phyloP scores from a whole-genome alignment of 92 coral and sea anemone genomes.

The Montipora capitata region DNA sequence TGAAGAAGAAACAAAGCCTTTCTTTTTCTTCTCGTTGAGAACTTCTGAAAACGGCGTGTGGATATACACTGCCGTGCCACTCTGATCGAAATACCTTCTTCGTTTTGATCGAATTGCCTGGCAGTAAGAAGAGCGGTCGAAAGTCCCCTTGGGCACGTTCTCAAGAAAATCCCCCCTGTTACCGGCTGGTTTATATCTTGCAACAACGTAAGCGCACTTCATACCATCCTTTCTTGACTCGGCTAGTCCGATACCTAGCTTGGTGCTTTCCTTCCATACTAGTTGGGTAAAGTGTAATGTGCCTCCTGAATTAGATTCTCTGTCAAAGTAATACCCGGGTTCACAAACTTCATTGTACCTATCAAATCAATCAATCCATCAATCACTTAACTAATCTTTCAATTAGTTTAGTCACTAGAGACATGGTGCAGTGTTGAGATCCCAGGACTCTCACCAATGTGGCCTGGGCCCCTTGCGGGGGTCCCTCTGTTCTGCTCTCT shows the following conservation, averaged over 20 bases:
- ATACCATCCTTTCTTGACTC: background rate
- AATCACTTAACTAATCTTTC: background rate
- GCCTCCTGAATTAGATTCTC: background rate
- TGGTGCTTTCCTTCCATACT: conserved; percentile 51
- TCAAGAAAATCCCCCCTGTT: conserved; percentile 68
- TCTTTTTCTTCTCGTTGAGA: background rate
- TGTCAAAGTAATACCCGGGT: conserved; percentile 40
- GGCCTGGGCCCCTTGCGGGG: no score
- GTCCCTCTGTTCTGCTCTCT: no score
- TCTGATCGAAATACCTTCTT: conserved; percentile 1
- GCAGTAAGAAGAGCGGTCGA: conserved; percentile 52
- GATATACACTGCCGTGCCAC: background rate
- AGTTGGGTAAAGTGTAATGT: conserved; percentile 57
- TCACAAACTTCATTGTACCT: conserved; percentile 63
- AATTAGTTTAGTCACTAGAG: background rate
- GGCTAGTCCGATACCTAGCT: conserved; percentile 48
- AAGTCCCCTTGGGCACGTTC: conserved; percentile 61
- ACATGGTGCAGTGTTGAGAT: no score
- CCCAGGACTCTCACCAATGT: no score
- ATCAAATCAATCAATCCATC: background rate
- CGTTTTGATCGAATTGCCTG: background rate
- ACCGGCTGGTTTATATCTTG: conserved; percentile 82
- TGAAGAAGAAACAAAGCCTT: background rate
- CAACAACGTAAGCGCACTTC: conserved; percentile 14
- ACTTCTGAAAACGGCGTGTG: background rate